Evolutionary conservation across 37 sponge, comb jelly and placozoan species (phyloP).

Genomic region (Oopsacas minuta): DNA sequence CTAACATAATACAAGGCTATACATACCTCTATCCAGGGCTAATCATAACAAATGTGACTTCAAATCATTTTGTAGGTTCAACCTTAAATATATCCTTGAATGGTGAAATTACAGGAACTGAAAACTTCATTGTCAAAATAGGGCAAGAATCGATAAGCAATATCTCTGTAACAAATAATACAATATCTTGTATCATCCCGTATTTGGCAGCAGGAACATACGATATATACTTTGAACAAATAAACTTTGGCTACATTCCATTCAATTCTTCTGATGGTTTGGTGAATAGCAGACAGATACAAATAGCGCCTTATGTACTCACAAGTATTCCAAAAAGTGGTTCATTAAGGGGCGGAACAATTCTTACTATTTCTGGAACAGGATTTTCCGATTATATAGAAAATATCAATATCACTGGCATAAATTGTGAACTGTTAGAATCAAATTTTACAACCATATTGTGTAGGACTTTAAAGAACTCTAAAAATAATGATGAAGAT

Average conservation of each 20-base stretch:
- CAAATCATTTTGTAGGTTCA: not conserved
- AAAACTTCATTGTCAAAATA: not conserved
- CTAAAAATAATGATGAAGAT: not conserved
- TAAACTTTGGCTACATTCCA: not conserved
- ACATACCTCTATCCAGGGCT: not conserved
- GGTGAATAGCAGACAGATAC: not conserved
- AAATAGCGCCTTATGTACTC: slow-evolving; percentile 43
- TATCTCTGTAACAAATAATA: not conserved
- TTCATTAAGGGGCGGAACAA: slow-evolving; percentile 88
- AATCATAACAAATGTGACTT: not conserved
- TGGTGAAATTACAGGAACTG: not conserved
- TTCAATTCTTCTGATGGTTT: not conserved
- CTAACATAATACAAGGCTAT: not conserved
- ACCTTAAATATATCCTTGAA: not conserved
- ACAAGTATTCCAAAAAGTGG: slow-evolving; percentile 41
- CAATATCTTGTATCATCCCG: not conserved
- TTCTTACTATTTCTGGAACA: slow-evolving; percentile 48
- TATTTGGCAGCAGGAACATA: not conserved
- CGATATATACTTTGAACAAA: not conserved
- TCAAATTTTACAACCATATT: not conserved
- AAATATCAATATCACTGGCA: not conserved
- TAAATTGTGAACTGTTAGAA: not conserved
- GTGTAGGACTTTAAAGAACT: not conserved
- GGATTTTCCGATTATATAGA: slow-evolving; percentile 21
- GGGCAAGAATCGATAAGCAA: not conserved